These are phyloP conservation scores for Synanthedon myopaeformis DNA, from an alignment of 2,888 invertebrate species.

Conservation along the genomic window DNA sequence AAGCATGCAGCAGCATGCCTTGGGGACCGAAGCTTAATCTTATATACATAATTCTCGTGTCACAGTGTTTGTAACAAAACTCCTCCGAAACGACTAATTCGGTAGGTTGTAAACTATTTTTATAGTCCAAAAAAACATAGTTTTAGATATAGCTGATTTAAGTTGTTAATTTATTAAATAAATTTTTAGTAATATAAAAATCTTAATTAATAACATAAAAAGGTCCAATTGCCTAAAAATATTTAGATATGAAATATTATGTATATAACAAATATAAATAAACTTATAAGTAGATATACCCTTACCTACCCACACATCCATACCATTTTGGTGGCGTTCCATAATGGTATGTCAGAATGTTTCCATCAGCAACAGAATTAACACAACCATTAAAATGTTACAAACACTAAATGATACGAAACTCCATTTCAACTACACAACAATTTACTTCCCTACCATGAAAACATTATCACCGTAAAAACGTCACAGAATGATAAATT, in stretches of 20 bases:
- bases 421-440: slow-evolving; percentile 30
- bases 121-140: too few relatives aligned
- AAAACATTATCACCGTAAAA: slow-evolving; percentile 46
- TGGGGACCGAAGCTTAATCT: too few relatives aligned
- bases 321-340: slow-evolving; percentile 71
- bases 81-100: too few relatives aligned
- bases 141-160: too few relatives aligned
- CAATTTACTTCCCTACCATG: slow-evolving; percentile 29
- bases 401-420: slow-evolving; percentile 9
- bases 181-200: too few relatives aligned
- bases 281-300: slow-evolving; percentile 23
- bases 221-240: too few relatives aligned
- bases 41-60: too few relatives aligned
- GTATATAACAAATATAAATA: background rate
- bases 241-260: background rate
- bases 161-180: too few relatives aligned
- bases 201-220: too few relatives aligned
- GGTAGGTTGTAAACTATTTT: too few relatives aligned
- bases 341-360: slow-evolving; percentile 57
- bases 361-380: slow-evolving; percentile 31
- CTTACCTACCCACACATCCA: slow-evolving; percentile 73
- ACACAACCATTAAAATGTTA: slow-evolving; percentile 17
- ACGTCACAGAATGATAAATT: slow-evolving; percentile 57
- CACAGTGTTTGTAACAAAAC: too few relatives aligned
- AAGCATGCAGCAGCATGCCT: too few relatives aligned